Percentiles rank a stretch among this genome's conserved stretches.
phyloP scores from a whole-genome alignment of 2,888 invertebrate genomes.

The Oscheius sp. region DNA sequence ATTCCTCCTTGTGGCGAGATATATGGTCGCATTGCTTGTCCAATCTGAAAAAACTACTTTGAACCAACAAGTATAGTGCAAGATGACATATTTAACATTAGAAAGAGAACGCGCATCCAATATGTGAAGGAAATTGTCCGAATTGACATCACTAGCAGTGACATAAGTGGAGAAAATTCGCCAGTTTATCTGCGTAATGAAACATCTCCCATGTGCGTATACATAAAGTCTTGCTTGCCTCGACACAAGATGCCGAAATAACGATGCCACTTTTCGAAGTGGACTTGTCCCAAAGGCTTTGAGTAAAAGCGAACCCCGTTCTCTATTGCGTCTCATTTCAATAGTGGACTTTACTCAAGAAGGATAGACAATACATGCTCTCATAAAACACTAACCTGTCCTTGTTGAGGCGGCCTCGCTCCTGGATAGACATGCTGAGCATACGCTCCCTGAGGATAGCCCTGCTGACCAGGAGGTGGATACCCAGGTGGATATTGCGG shows the following conservation, averaged over 20 bases:
- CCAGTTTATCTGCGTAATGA: no score
- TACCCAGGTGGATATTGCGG: background rate
- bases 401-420: background rate
- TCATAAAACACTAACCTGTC: background rate
- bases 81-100: no score
- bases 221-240: no score
- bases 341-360: slow-evolving; percentile 10
- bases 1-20: slow-evolving; percentile 28
- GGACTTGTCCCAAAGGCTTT: no score
- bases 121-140: no score
- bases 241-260: no score
- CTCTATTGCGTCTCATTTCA: slow-evolving; percentile 24
- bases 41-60: slow-evolving; percentile 29
- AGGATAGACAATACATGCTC: background rate
- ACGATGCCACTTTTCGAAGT: no score
- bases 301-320: background rate
- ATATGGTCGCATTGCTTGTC: slow-evolving; percentile 26
- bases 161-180: no score
- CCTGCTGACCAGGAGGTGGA: slow-evolving; percentile 18
- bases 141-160: no score
- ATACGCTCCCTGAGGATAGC: background rate
- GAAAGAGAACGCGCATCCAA: background rate
- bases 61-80: no score
- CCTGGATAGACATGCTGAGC: slow-evolving; percentile 23
- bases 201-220: no score